Conservation (phyloP, 1,140 invertebrate species). For the Trichogramma pretiosum region DNA sequence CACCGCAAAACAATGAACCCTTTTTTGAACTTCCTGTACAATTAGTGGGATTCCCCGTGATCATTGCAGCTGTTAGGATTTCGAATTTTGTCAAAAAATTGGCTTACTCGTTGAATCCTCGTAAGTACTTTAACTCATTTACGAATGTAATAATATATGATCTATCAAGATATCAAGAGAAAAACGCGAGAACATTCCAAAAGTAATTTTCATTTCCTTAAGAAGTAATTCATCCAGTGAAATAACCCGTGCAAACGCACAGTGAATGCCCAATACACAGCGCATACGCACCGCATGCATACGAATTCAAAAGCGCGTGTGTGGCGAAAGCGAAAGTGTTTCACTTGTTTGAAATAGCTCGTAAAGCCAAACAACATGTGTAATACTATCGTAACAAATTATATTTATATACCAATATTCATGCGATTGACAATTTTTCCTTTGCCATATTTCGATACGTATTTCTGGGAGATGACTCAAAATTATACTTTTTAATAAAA, state of each 20-base stretch:
- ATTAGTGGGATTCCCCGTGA: constrained; percentile 72
- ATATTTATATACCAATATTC: too few species aligned
- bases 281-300: constrained; percentile 20
- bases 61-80: constrained; percentile 68
- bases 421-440: too few species aligned
- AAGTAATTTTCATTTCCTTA: background rate
- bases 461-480: too few species aligned
- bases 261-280: constrained; percentile 7
- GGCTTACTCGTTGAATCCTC: constrained; percentile 69
- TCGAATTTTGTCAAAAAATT: constrained; percentile 76
- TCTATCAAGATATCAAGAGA: too few species aligned
- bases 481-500: background rate
- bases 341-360: constrained; percentile 26
- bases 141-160: too few species aligned
- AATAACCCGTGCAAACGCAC: constrained; percentile 6
- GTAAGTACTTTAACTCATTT: too few species aligned
- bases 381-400: constrained; percentile 18
- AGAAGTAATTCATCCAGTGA: constrained; percentile 10
- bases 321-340: constrained; percentile 39
- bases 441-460: too few species aligned
- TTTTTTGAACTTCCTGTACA: constrained; percentile 70
- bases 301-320: too few species aligned
- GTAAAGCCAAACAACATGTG: constrained; percentile 9
- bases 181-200: constrained; percentile 1
- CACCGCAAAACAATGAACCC: constrained; percentile 47